Evolutionary conservation across 2,888 invertebrate species (phyloP).

Genomic region (Plagiodera versicolora): DNA sequence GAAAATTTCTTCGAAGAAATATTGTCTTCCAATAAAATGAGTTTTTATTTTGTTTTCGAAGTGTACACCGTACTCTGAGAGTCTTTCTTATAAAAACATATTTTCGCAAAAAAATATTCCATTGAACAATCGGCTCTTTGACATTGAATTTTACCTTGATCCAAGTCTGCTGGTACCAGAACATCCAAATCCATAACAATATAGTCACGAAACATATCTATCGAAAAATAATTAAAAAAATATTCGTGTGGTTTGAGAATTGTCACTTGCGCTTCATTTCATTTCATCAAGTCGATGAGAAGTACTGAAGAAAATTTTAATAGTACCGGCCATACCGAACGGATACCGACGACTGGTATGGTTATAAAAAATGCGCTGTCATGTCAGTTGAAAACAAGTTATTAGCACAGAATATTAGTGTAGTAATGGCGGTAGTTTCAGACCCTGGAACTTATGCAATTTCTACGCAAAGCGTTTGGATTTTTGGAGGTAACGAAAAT

Average conservation of each 20-base stretch:
- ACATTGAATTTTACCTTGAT: conserved; percentile 36
- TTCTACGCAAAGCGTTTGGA: too few species aligned
- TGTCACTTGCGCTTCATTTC: conserved; percentile 22
- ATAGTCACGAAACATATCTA: conserved; percentile 41
- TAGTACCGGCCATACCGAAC: not conserved
- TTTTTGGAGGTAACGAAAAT: too few species aligned
- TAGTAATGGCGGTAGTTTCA: conserved; percentile 26
- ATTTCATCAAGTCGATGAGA: not conserved
- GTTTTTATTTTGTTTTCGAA: too few species aligned
- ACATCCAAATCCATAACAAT: conserved; percentile 41
- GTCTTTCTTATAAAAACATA: too few species aligned
- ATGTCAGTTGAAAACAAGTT: conserved; percentile 36
- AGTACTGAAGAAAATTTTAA: not conserved
- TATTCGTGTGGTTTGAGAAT: conserved; percentile 5
- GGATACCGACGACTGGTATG: conserved; percentile 27
- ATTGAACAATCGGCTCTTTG: too few species aligned
- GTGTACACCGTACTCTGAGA: too few species aligned
- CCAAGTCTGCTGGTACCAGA: conserved; percentile 34
- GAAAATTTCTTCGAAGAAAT: too few species aligned
- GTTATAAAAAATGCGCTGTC: conserved; percentile 28
- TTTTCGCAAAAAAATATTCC: too few species aligned
- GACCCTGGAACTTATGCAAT: conserved; percentile 29
- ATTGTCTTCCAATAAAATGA: too few species aligned
- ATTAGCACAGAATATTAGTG: conserved; percentile 20
- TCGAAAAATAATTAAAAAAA: not conserved